Base-by-base conservation (phyloP, 1,140 invertebrate species). In the Penaeus chinensis region DNA sequence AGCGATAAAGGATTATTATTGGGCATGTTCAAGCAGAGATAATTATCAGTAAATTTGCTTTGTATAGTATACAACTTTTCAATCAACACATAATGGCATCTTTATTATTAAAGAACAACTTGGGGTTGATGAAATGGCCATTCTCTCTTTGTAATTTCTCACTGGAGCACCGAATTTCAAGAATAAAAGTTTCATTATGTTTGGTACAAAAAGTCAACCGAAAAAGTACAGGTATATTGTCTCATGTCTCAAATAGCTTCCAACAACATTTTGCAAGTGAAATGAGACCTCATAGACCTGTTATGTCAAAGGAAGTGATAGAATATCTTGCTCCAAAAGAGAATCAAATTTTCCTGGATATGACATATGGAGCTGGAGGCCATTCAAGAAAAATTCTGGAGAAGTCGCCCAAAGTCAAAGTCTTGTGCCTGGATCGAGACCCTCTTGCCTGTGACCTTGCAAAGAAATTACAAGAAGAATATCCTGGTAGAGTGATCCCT, bases 351-450 rank as follows among this genome's bases (percentile, higher is more conserved):
- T 76, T 87, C 32, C 42, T 87, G 32, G 86, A 87, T 32, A 77
- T 83, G 69, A 87, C 86, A 32, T 87, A 83, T 65, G 86, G 86
- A 42, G 71, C 47, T 19, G 86, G 86, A 65, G 86, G 86, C 20
- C 86, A 87, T 66, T 77, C 86, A 4, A 54, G 60, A 8, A 22
- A 61, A 18, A 47, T 87, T 61, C 66, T 87, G 32, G 86, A 82
- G 61, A 76, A 37, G 18, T n/a, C 32, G 0, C 80, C 80, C 16
- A 42, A 69, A 8, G 79, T 87, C 13, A 54, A 62, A 27, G 19
- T 87, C 16, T n/a, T 87, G n/a, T 77, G 80, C 65, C 65, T 87
- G 66, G 86, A 87, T 47, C 66, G 86, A 32, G 86, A 87, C 20
- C 86, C 86, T 24, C 19, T n/a, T 19, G 86, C 86, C 18, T 62